Evolutionary conservation across 1,140 invertebrate species (phyloP).

Genomic region (Nephila pilipes): DNA sequence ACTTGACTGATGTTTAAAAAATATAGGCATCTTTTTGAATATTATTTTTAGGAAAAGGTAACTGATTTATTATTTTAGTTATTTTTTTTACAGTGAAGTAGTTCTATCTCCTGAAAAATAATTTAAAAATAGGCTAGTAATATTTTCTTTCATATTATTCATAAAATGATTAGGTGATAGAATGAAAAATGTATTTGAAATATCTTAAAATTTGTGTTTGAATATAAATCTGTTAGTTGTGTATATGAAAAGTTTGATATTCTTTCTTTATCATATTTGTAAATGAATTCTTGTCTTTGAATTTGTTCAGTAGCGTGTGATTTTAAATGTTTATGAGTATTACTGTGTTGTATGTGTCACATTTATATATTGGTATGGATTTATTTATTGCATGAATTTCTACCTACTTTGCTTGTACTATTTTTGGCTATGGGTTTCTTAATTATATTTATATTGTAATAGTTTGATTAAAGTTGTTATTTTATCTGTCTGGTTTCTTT

Average conservation of each 20-base stretch:
- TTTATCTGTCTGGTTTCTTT: slow-evolving; percentile 39
- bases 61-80: too few species aligned
- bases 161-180: too few species aligned
- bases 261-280: neutral
- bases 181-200: neutral
- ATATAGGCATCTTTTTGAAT: too few species aligned
- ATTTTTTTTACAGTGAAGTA: too few species aligned
- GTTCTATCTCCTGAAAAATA: too few species aligned
- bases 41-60: too few species aligned
- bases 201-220: neutral
- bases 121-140: too few species aligned
- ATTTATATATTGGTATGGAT: slow-evolving; percentile 41
- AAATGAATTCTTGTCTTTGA: neutral
- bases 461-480: slow-evolving; percentile 45
- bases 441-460: neutral
- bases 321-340: neutral
- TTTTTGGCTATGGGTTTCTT: slow-evolving; percentile 7
- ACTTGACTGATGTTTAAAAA: too few species aligned
- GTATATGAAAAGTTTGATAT: neutral
- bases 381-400: slow-evolving; percentile 48
- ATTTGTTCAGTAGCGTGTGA: neutral
- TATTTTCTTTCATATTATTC: too few species aligned
- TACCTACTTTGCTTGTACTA: neutral
- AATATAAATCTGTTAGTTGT: neutral
- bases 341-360: neutral